phyloP scores from a whole-genome alignment of 2,888 invertebrate genomes.

The Kuschelorhynchus macadamiae region DNA sequence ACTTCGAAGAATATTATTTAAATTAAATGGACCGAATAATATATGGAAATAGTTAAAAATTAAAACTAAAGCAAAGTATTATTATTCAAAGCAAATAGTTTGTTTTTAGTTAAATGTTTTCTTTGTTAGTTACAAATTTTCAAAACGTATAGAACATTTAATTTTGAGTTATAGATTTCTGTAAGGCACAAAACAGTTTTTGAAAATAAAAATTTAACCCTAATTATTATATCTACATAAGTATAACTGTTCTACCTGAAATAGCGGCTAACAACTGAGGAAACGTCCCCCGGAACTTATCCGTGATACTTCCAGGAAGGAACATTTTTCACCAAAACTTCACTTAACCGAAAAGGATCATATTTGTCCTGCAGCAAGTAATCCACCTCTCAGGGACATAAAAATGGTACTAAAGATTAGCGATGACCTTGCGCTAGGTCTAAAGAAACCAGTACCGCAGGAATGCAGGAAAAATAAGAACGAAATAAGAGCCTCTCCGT shows the following conservation, averaged over 20 bases:
- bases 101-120: no score
- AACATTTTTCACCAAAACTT: conserved; percentile 35
- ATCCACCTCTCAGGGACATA: conserved; percentile 10
- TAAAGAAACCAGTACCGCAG: conserved; percentile 37
- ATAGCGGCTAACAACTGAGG: conserved; percentile 64
- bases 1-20: no score
- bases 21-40: no score
- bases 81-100: no score
- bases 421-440: conserved; percentile 26
- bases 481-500: conserved; percentile 24
- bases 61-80: no score
- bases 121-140: no score
- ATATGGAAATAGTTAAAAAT: no score
- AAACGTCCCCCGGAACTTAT: conserved; percentile 61
- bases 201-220: no score
- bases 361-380: conserved; percentile 4
- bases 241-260: conserved; percentile 59
- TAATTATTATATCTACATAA: no score
- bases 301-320: conserved; percentile 50
- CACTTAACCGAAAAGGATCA: conserved; percentile 4
- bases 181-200: no score
- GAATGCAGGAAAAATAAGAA: conserved; percentile 43
- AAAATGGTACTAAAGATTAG: conserved; percentile 24
- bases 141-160: no score
- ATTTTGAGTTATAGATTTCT: no score